A percentile compares a stretch with the other conserved stretches of the same genome.
phyloP scores from a whole-genome alignment of 2,113 vertebrate genomes.

The Empidonax alnorum region DNA sequence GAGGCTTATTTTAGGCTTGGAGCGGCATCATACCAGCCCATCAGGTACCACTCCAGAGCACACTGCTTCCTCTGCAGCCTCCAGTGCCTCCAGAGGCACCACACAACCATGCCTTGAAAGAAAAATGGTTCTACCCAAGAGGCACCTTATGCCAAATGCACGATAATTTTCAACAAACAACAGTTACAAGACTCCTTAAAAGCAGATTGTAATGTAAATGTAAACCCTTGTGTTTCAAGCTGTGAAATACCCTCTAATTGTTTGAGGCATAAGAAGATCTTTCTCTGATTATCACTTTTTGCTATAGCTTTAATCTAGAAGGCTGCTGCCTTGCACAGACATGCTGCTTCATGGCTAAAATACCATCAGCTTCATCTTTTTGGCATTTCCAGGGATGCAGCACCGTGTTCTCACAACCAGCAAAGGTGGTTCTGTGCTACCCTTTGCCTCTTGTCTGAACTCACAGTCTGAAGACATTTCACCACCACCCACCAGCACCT shows the following conservation, averaged over 20 bases:
- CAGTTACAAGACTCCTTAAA: not conserved
- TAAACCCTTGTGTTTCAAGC: not conserved
- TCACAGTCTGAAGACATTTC: not conserved
- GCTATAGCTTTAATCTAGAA: not conserved
- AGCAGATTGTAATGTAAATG: not conserved
- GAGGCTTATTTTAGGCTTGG: not conserved
- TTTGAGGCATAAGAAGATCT: not conserved
- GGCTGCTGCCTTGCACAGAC: not conserved
- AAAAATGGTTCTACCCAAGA: not conserved
- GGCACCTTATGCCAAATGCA: not conserved
- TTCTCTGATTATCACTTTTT: not conserved
- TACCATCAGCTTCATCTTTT: not conserved
- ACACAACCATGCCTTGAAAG: not conserved
- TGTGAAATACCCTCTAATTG: not conserved
- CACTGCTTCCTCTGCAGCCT: not conserved
- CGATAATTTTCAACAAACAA: not conserved
- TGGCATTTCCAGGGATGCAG: not conserved
- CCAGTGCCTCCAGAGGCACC: not conserved
- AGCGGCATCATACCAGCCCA: not conserved
- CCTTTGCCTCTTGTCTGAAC: not conserved
- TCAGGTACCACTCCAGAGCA: not conserved
- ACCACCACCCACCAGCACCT: accelerated
- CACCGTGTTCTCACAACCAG: not conserved
- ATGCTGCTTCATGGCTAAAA: not conserved
- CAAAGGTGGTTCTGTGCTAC: not conserved